Base-by-base conservation (phyloP, 2,888 invertebrate genomes). In the Fragum whitleyi region DNA sequence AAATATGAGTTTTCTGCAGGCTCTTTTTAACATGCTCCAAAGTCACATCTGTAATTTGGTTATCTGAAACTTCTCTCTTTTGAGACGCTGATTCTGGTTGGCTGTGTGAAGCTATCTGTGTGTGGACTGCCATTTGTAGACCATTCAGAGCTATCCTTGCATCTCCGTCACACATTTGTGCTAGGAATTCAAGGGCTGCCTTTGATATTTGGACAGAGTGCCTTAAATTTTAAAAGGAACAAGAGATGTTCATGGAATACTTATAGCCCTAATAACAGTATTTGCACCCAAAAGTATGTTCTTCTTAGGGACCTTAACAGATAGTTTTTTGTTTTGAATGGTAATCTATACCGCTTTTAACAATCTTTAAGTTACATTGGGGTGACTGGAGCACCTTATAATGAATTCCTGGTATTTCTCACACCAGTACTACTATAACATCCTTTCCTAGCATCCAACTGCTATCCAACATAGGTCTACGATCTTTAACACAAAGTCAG, bases 91-190 rank as follows among this genome's bases (percentile, higher is more conserved):
- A 19, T 14, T 69, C 23, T 47, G 72, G 62, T 70, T 75, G 76
- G 70, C 61, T 71, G 51, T 53, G 19, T 57, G 36, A 75, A 9
- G 84, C 76, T 36, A 89, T 55, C 42, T 85, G 94, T 32, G 96
- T 95, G 77, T 95, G 95, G 7, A 97, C 92, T 0, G 96, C 96
- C 85, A 97, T 94, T 93, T 97, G 96, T 14, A 97, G 94, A 82
- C 96, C 96, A 79, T 96, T 96, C 57, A 97, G 95, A 16, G 97
- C 97, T 88, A 96, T 96, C 87, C 97, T 94, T 7, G 97, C 97
- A 94, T 97, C 97, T 1, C 97, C 97, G 93, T 97, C 97, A 91
- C 96, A 96, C 73, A 97, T 95, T 91, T 96, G 96, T 1, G 97
- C 96, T 69, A 97, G 91, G 96, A 96, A 96, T 75, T 95, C 94